Evolutionary conservation across 2,797 vertebrate species (phyloP).

Genomic region (Argya squamiceps): DNA sequence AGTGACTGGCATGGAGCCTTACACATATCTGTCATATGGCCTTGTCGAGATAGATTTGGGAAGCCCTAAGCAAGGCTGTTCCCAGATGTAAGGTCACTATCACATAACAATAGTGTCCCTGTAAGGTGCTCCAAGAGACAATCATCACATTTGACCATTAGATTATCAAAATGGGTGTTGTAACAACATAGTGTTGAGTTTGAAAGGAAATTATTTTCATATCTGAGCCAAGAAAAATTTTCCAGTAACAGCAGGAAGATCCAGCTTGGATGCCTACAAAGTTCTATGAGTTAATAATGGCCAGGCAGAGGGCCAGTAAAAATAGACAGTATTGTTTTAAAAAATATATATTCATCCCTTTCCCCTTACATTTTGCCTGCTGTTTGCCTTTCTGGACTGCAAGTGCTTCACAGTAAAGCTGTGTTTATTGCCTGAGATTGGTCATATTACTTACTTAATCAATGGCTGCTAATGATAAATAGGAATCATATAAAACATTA

Average conservation of each 20-base stretch:
- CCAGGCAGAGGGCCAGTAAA: constrained; percentile 11
- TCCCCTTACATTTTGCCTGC: background rate
- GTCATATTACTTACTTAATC: background rate
- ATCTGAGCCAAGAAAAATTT: constrained; percentile 39
- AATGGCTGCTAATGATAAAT: background rate
- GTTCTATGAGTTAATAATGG: constrained; percentile 2
- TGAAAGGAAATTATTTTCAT: constrained; percentile 38
- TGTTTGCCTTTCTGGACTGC: background rate
- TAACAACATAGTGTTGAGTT: constrained; percentile 34
- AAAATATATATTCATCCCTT: background rate
- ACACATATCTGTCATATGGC: background rate
- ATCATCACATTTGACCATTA: background rate
- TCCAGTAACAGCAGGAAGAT: constrained; percentile 43
- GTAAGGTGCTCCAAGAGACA: background rate
- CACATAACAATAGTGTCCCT: background rate
- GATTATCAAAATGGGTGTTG: constrained; percentile 24
- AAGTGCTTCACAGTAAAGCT: background rate
- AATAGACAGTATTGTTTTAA: constrained; percentile 2
- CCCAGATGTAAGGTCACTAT: constrained; percentile 4
- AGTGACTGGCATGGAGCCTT: background rate
- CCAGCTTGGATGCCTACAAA: background rate
- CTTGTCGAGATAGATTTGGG: background rate
- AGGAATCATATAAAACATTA: background rate
- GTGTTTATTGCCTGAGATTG: background rate
- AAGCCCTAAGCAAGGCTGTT: background rate